Conservation (phyloP, 2,113 vertebrate genomes). For the Galbula dea region DNA sequence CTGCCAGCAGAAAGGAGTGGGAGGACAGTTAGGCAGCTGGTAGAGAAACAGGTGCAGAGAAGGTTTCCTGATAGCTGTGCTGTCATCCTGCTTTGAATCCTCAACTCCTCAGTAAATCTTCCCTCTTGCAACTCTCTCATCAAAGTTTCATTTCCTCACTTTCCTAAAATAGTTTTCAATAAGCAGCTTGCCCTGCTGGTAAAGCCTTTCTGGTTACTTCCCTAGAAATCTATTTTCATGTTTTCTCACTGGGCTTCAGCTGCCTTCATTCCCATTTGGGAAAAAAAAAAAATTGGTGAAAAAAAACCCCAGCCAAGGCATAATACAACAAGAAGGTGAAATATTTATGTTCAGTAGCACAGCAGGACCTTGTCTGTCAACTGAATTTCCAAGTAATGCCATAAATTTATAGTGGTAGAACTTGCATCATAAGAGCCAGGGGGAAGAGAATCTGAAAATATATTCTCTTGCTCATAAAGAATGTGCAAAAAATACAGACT, state of each 20-base stretch:
- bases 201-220: conserved; percentile 40
- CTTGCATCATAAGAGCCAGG: background rate
- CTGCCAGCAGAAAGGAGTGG: conserved; percentile 40
- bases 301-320: background rate
- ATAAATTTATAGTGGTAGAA: background rate
- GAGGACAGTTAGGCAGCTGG: conserved; percentile 16
- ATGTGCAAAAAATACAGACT: background rate
- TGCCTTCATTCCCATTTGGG: background rate
- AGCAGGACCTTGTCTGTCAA: conserved; percentile 39
- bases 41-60: conserved; percentile 59
- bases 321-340: background rate
- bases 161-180: conserved; percentile 52
- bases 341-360: background rate
- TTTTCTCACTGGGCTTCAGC: conserved; percentile 45
- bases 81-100: conserved; percentile 56
- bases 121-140: conserved; percentile 37
- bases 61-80: conserved; percentile 1
- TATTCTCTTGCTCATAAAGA: background rate
- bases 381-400: background rate
- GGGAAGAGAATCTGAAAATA: background rate
- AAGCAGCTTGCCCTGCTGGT: conserved; percentile 27
- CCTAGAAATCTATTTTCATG: conserved; percentile 55
- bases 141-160: conserved; percentile 47
- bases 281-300: background rate
- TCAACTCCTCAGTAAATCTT: conserved; percentile 57